A percentile compares a stretch with the other conserved stretches of the same genome.
Evolutionary conservation across 2,113 vertebrate species (phyloP).

Genomic region (Coptodon bakossiorum): DNA sequence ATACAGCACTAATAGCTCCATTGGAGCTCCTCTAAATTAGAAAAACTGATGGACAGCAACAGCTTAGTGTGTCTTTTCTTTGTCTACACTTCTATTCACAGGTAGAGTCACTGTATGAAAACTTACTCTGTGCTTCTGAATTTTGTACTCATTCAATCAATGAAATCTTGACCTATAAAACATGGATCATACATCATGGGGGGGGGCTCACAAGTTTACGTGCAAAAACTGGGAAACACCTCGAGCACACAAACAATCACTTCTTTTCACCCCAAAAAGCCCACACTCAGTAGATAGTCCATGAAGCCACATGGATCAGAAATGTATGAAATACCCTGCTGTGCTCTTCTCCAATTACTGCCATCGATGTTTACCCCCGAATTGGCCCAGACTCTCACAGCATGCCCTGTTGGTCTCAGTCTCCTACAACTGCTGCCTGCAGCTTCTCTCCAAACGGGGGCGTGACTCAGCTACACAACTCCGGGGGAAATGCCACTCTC

Average conservation of each 20-base stretch:
- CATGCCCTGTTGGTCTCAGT: slow-evolving; percentile 21
- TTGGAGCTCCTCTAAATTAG: slow-evolving; percentile 1
- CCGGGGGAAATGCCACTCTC: slow-evolving; percentile 56
- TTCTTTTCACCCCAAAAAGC: neutral
- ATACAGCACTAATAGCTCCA: slow-evolving; percentile 26
- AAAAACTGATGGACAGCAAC: slow-evolving; percentile 11
- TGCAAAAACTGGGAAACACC: neutral
- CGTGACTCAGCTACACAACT: slow-evolving; percentile 50
- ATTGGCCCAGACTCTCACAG: slow-evolving; percentile 40
- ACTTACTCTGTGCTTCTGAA: neutral
- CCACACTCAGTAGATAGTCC: slow-evolving; percentile 1
- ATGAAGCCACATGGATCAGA: slow-evolving; percentile 17
- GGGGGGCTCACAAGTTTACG: neutral
- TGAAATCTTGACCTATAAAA: slow-evolving; percentile 1
- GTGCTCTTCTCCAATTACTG: slow-evolving; percentile 59
- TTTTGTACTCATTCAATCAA: neutral
- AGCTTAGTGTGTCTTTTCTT: neutral
- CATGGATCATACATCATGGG: neutral
- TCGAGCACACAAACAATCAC: neutral
- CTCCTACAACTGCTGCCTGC: slow-evolving; percentile 27
- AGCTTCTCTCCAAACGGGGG: slow-evolving; percentile 42
- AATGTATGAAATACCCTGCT: slow-evolving; percentile 50
- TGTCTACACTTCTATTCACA: neutral
- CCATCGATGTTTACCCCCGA: slow-evolving; percentile 54
- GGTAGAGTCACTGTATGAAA: neutral